Evolutionary conservation across 1,140 invertebrate species (phyloP).

Genomic region (Eciton burchellii): DNA sequence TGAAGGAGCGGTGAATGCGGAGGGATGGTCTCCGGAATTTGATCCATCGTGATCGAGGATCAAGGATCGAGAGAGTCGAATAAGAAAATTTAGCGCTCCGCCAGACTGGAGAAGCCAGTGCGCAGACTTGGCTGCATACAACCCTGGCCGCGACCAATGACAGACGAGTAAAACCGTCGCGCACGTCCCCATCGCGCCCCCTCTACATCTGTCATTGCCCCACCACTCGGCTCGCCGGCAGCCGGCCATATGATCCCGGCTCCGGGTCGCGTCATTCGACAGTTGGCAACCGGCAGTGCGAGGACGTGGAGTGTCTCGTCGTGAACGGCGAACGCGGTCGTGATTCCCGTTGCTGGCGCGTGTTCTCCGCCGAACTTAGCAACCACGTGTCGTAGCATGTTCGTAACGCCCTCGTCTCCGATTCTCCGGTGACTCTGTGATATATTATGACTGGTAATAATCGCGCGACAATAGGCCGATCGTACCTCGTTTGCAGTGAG

Average conservation of each 20-base stretch:
- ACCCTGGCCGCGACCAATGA: conserved; percentile 74
- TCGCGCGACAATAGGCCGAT: conserved; percentile 50
- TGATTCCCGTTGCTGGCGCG: conserved; percentile 75
- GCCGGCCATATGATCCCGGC: conserved; percentile 81
- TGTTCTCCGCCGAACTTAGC: background rate
- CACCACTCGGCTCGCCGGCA: conserved; percentile 38
- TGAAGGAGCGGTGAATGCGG: too few species aligned
- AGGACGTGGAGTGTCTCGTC: conserved; percentile 52
- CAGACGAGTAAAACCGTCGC: conserved; percentile 62
- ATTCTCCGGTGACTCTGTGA: conserved; percentile 57
- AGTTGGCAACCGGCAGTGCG: conserved; percentile 85
- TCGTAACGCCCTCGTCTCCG: background rate
- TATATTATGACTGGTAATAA: conserved; percentile 75
- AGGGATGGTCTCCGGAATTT: too few species aligned
- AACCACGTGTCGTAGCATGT: conserved; percentile 5
- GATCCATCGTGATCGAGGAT: too few species aligned
- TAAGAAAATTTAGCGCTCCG: background rate
- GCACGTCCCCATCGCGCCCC: conserved; percentile 43
- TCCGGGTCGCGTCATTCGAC: conserved; percentile 70
- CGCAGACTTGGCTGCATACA: too few species aligned
- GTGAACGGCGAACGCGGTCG: conserved; percentile 29
- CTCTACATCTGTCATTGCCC: conserved; percentile 1
- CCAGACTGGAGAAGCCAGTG: too few species aligned
- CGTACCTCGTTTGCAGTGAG: conserved; percentile 73
- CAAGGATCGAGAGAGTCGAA: too few species aligned